Percentiles rank a stretch among this genome's conserved stretches.
phyloP scores from a whole-genome alignment of 2,113 vertebrate genomes.

The Catharus bicknelli region DNA sequence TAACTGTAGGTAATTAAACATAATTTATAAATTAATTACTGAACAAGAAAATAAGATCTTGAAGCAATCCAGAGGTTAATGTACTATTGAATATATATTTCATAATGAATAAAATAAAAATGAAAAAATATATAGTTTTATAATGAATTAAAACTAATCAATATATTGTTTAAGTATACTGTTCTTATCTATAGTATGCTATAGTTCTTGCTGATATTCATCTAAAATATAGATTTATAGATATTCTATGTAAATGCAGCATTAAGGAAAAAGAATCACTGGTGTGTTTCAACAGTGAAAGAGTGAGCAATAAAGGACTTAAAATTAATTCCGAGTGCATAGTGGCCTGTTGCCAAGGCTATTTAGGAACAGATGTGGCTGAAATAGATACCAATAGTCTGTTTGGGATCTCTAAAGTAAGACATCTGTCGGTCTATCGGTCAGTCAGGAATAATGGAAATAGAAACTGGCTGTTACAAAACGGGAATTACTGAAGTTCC shows the following conservation, averaged over 20 bases:
- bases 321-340: constrained; percentile 68
- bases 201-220: not conserved
- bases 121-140: not conserved
- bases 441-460: constrained; percentile 79
- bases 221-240: not conserved
- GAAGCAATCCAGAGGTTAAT: not conserved
- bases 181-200: not conserved
- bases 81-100: not conserved
- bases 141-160: not conserved
- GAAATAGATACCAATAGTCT: constrained; percentile 86
- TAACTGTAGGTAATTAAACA: not conserved
- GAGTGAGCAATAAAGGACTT: constrained; percentile 68
- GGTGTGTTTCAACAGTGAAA: constrained; percentile 58
- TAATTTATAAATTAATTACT: not conserved
- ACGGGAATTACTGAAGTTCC: constrained; percentile 54
- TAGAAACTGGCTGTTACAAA: constrained; percentile 61
- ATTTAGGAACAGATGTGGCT: constrained; percentile 86
- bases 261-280: constrained; percentile 13
- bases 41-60: not conserved
- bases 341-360: constrained; percentile 77
- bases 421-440: constrained; percentile 84
- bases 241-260: not conserved
- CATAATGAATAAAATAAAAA: not conserved
- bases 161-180: not conserved
- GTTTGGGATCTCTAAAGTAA: constrained; percentile 83